phyloP scores from a whole-genome alignment of 2,888 invertebrate species.

The Euzophera pinguis region DNA sequence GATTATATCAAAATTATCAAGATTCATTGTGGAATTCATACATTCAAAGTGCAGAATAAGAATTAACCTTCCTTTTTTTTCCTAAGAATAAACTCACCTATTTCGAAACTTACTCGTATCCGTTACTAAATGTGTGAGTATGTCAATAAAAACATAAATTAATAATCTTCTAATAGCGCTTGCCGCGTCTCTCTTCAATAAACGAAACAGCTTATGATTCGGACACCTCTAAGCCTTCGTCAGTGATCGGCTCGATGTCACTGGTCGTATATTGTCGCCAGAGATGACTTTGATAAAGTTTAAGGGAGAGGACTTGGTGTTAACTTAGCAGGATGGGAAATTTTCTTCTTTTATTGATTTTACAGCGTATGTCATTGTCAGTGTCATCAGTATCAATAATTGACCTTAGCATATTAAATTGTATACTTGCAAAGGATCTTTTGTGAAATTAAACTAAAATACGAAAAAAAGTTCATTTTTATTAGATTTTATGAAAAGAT shows the following conservation, averaged over 20 bases:
- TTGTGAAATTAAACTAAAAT: too few species aligned
- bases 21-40: too few species aligned
- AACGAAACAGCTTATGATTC: slow-evolving; percentile 53
- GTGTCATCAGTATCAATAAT: too few species aligned
- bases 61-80: too few species aligned
- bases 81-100: neutral
- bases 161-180: slow-evolving; percentile 10
- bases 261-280: slow-evolving; percentile 76
- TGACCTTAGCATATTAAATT: too few species aligned
- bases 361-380: too few species aligned
- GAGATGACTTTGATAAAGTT: slow-evolving; percentile 67
- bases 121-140: slow-evolving; percentile 3
- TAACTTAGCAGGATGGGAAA: slow-evolving; percentile 31
- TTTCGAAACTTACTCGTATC: neutral
- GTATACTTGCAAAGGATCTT: too few species aligned
- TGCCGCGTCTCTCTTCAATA: slow-evolving; percentile 30
- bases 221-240: slow-evolving; percentile 59
- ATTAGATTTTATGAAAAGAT: too few species aligned
- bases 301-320: slow-evolving; percentile 17
- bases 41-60: too few species aligned
- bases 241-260: slow-evolving; percentile 63
- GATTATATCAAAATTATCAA: too few species aligned
- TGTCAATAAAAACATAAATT: slow-evolving; percentile 13
- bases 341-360: too few species aligned
- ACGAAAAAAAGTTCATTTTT: too few species aligned